Percentiles rank a stretch among this genome's conserved stretches.
Conservation (phyloP, 2,797 vertebrate genomes). For the Neoniphon sammara region DNA sequence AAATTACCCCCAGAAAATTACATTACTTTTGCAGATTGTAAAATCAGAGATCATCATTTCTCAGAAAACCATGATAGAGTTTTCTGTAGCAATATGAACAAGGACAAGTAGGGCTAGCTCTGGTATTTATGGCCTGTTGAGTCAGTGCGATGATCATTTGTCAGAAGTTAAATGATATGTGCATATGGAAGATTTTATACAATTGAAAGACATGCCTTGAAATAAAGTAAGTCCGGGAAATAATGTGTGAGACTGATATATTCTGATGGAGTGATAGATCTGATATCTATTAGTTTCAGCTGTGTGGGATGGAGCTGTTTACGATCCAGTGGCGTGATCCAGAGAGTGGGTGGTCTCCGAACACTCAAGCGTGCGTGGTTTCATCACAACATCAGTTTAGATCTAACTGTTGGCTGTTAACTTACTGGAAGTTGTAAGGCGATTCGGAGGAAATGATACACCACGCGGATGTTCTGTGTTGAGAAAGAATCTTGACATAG, state of each 20-base stretch:
- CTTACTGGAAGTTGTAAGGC: constrained; percentile 72
- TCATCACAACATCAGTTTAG: constrained; percentile 69
- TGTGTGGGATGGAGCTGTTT: constrained; percentile 73
- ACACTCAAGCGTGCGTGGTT: constrained; percentile 59
- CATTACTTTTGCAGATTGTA: not conserved
- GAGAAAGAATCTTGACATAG: constrained; percentile 62
- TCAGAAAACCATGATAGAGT: constrained; percentile 36
- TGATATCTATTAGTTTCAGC: constrained; percentile 81
- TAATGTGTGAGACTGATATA: constrained; percentile 44
- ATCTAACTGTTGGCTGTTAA: constrained; percentile 65
- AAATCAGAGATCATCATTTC: constrained; percentile 25
- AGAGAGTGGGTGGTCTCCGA: constrained; percentile 80
- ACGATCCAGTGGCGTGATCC: constrained; percentile 71
- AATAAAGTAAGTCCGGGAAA: constrained; percentile 51
- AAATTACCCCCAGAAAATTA: not conserved
- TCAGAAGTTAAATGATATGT: constrained; percentile 42
- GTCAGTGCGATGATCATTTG: constrained; percentile 41
- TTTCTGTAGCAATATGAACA: constrained; percentile 18
- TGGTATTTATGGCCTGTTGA: constrained; percentile 28
- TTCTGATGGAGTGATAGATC: constrained; percentile 68
- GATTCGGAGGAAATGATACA: constrained; percentile 64
- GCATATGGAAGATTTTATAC: constrained; percentile 40
- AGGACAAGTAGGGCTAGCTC: not conserved
- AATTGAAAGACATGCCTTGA: constrained; percentile 39
- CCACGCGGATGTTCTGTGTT: constrained; percentile 64